Percentiles rank a stretch among this genome's conserved stretches.
These are phyloP conservation scores for Thyatira batis DNA, from an alignment of 2,888 invertebrate genomes.

Conservation along the genomic window DNA sequence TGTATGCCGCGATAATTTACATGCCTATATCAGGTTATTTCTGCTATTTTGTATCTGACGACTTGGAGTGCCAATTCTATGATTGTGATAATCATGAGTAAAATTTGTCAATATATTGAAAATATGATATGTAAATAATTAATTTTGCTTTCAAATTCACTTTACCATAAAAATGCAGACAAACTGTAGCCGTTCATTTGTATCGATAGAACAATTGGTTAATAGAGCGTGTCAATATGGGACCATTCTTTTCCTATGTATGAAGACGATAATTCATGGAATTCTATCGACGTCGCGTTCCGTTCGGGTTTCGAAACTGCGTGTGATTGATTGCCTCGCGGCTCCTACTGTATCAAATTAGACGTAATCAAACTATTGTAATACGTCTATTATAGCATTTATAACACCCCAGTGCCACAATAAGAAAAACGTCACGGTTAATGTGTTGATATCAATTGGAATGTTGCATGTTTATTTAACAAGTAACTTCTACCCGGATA, in stretches of 20 bases:
- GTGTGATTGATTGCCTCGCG: conserved; percentile 6
- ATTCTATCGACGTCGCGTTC: conserved; percentile 20
- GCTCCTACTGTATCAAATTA: conserved; percentile 1
- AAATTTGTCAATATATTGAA: too few relatives aligned
- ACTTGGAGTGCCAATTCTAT: too few relatives aligned
- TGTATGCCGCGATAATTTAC: too few relatives aligned
- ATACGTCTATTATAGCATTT: not conserved
- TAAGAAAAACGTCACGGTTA: not conserved
- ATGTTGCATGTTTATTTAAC: not conserved
- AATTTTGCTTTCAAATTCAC: not conserved
- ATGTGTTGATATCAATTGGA: not conserved
- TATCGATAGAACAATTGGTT: conserved; percentile 23
- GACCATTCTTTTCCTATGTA: conserved; percentile 24
- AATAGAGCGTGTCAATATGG: conserved; percentile 28
- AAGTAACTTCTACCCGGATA: too few relatives aligned
- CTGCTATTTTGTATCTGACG: too few relatives aligned
- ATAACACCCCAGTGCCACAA: not conserved
- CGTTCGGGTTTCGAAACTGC: conserved; percentile 13
- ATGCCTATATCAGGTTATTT: too few relatives aligned
- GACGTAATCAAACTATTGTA: not conserved
- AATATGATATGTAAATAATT: too few relatives aligned
- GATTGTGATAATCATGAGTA: too few relatives aligned
- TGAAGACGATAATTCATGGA: conserved; percentile 28
- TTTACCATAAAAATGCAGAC: not conserved
- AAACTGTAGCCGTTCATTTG: conserved; percentile 5